These are phyloP conservation scores for Sinocyclocheilus anophthalmus DNA, from an alignment of 2,113 vertebrate genomes.

Conservation along the genomic window DNA sequence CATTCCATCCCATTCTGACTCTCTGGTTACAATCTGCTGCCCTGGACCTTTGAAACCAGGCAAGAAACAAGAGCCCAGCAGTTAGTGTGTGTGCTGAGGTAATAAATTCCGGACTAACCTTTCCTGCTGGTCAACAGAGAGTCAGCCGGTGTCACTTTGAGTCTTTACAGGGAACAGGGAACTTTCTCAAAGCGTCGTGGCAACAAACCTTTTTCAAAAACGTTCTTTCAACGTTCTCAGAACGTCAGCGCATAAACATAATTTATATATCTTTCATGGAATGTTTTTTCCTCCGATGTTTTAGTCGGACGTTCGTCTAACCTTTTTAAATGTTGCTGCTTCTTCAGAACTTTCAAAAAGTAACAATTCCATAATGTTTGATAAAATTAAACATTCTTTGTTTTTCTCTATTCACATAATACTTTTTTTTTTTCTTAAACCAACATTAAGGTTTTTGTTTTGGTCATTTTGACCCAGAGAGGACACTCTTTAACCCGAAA, in stretches of 20 bases:
- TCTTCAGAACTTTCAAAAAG: not conserved
- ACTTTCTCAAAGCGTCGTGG: not conserved
- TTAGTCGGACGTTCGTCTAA: too few species aligned
- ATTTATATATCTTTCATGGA: too few species aligned
- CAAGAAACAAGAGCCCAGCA: constrained; percentile 53
- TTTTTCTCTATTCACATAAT: not conserved
- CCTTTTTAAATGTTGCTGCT: too few species aligned
- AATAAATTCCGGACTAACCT: constrained; percentile 47
- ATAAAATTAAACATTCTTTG: not conserved
- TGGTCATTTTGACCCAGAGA: too few species aligned
- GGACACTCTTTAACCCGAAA: too few species aligned
- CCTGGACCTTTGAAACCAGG: constrained; percentile 47
- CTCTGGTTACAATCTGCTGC: constrained; percentile 59
- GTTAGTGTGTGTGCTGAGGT: constrained; percentile 45
- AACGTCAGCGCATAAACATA: too few species aligned
- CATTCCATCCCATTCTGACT: constrained; percentile 51
- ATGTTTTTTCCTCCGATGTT: too few species aligned
- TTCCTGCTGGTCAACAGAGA: constrained; percentile 28
- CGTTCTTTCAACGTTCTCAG: not conserved
- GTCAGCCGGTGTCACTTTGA: constrained; percentile 18
- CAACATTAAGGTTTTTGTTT: too few species aligned
- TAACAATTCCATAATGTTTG: not conserved
- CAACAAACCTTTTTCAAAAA: not conserved
- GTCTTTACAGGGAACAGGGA: constrained; percentile 21
- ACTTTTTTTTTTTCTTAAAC: too few species aligned